Conservation (phyloP, 2,888 invertebrate species). For the Schrankia costaestrigalis region DNA sequence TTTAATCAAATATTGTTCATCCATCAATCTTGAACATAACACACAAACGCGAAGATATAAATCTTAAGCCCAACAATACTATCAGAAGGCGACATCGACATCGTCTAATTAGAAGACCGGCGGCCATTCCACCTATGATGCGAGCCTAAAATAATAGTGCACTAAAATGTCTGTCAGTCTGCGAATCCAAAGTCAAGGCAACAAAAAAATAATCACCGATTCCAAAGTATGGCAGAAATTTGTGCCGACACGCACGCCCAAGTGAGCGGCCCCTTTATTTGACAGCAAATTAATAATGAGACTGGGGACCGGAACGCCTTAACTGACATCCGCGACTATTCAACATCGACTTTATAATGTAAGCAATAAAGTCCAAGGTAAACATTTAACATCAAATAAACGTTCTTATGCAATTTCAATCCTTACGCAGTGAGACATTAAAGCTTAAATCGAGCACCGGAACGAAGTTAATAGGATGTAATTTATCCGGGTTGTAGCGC, state of each 20-base stretch:
- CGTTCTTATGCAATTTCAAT: slow-evolving; percentile 72
- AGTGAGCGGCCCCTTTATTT: slow-evolving; percentile 80
- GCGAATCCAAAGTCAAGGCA: slow-evolving; percentile 70
- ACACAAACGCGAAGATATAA: slow-evolving; percentile 17
- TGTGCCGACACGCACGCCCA: slow-evolving; percentile 79
- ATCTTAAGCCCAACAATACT: slow-evolving; percentile 25
- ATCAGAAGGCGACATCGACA: slow-evolving; percentile 44
- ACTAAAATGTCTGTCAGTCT: slow-evolving; percentile 70
- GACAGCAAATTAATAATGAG: slow-evolving; percentile 80
- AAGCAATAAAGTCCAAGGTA: slow-evolving; percentile 63
- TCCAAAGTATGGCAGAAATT: slow-evolving; percentile 79
- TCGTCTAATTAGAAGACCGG: slow-evolving; percentile 53
- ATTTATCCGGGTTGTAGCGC: slow-evolving; percentile 76
- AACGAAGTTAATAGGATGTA: slow-evolving; percentile 78
- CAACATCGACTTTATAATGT: slow-evolving; percentile 67
- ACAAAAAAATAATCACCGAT: slow-evolving; percentile 78
- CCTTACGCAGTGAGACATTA: slow-evolving; percentile 68
- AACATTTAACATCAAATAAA: slow-evolving; percentile 56
- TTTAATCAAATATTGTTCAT: slow-evolving; percentile 18
- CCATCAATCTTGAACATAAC: slow-evolving; percentile 21
- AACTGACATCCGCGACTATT: slow-evolving; percentile 53
- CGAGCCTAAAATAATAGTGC: slow-evolving; percentile 56
- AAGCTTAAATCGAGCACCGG: slow-evolving; percentile 76
- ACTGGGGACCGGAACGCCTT: slow-evolving; percentile 61
- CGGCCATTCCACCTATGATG: slow-evolving; percentile 50